Evolutionary conservation across 2,113 vertebrate genomes (phyloP), one percentile per base, ranked within the genome.

Genomic region (Silurus asotus): DNA sequence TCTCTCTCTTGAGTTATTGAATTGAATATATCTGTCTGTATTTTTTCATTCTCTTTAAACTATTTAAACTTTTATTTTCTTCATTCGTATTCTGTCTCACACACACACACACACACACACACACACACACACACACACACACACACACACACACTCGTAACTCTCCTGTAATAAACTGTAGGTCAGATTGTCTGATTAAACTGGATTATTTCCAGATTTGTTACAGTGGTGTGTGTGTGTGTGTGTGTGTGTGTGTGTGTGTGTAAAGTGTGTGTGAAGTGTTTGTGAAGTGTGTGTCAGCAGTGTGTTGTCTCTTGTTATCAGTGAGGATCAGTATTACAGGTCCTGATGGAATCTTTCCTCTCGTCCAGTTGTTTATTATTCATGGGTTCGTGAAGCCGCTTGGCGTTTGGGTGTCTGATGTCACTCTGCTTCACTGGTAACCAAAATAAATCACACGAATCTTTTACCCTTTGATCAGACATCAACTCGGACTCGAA

Each of bases 391-490:
- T 17, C 0, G n/a, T 19, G n/a, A 20, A 17, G 14, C 28, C 6
- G 25, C 15, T 15, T n/a, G n/a, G n/a, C 20, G 81, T 55, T 51
- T 82, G 81, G 2, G n/a, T 4, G 81, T 19, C 81, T 70, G 81
- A 83, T 17, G 51, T 83, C 15, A 19, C 81, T 58, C 25, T 1
- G 79, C 9, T 51, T 20, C 8, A 53, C 49, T 19, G 72, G 48
- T 53, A 56, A 56, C 70, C n/a, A 69, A 45, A 45, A 65, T 37
- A 37, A 83, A 9, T 25, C 51, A 6, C 49, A 53, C 8, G 20
- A 48, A 69, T 51, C 81, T 28, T 28, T 23, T 6, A 48, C n/a
- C 19, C 65, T 82, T 82, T 83, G 81, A 83, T 83, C 81, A 58
- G 64, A 72, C 64, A 58, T 15, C 37, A 53, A 83, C 20, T 72